A percentile compares a stretch with the other conserved stretches of the same genome.
phyloP scores from a whole-genome alignment of 64 coral and sea anemone species.

The Actinia tenebrosa region DNA sequence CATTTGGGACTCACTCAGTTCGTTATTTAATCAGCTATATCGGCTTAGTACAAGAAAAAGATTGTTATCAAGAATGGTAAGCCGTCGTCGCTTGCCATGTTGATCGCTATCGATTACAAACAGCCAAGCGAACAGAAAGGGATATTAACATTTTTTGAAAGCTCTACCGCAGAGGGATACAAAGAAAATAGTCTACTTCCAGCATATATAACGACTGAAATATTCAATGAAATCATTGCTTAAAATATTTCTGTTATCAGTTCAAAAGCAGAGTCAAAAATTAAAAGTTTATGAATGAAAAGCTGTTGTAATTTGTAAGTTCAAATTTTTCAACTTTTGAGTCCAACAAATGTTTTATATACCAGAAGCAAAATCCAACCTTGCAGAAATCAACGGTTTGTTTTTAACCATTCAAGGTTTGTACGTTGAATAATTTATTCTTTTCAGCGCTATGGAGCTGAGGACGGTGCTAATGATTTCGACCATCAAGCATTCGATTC shows the following conservation, averaged over 20 bases:
- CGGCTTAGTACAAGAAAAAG: background rate
- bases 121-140: background rate
- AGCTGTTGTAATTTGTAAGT: background rate
- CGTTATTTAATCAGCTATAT: background rate
- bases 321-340: background rate
- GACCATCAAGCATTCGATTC: background rate
- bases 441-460: background rate
- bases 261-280: background rate
- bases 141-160: background rate
- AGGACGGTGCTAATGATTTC: background rate
- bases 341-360: background rate
- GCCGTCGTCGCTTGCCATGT: background rate
- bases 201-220: background rate
- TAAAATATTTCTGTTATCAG: background rate
- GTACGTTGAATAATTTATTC: background rate
- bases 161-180: background rate
- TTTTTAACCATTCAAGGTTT: slow-evolving; percentile 10
- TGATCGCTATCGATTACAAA: background rate
- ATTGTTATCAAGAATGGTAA: background rate
- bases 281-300: background rate
- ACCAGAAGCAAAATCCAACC: background rate
- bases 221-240: background rate
- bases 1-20: background rate
- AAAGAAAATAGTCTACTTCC: background rate
- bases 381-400: background rate